Conservation (phyloP, 2,888 invertebrate species). For the Falcaria lacertinaria region DNA sequence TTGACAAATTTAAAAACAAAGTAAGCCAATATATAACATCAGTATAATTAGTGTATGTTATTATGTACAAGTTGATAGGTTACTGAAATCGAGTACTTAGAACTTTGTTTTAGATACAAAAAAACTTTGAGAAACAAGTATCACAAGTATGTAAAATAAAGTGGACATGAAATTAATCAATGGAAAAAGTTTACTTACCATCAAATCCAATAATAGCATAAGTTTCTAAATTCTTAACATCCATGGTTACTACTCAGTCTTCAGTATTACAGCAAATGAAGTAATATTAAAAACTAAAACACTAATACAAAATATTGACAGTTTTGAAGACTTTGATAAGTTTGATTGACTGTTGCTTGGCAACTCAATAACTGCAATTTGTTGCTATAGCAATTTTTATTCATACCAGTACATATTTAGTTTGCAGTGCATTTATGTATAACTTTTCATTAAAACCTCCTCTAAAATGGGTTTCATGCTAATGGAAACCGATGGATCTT, state of each 20-base stretch:
- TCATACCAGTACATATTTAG: neutral
- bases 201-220: constrained; percentile 90
- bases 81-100: too few species aligned
- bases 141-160: too few species aligned
- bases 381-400: neutral
- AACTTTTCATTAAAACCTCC: neutral
- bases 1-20: too few species aligned
- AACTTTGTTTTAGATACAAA: too few species aligned
- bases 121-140: too few species aligned
- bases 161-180: constrained; percentile 5
- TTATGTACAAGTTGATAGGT: too few species aligned
- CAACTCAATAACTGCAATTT: constrained; percentile 6
- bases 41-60: too few species aligned
- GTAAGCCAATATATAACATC: too few species aligned
- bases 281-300: constrained; percentile 15
- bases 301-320: constrained; percentile 7
- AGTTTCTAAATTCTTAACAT: constrained; percentile 82
- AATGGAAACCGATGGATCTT: too few species aligned
- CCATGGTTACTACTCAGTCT: constrained; percentile 36
- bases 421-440: neutral
- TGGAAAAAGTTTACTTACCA: constrained; percentile 76
- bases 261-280: constrained; percentile 9
- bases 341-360: constrained; percentile 23
- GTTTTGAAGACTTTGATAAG: constrained; percentile 1
- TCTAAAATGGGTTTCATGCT: too few species aligned